Base-by-base conservation (phyloP, 2,888 invertebrate species). In the Mesochorus sp. region DNA sequence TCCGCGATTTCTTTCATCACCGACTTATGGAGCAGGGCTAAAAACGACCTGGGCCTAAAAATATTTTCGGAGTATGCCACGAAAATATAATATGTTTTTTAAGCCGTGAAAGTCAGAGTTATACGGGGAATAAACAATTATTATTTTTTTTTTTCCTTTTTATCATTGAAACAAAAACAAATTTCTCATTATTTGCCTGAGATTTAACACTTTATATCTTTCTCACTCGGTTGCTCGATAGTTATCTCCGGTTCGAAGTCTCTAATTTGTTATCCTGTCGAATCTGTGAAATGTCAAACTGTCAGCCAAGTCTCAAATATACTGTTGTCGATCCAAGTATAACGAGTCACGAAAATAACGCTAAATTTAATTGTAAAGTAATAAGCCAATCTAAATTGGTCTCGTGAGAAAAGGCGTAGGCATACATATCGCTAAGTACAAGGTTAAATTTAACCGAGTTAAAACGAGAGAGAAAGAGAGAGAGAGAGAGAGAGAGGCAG, bases 1-100 rank as follows among this genome's bases (percentile, higher is more conserved):
- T 80, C 79, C 55, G 76, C 80, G 80, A 85, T 84, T 85, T 85
- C 80, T 86, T 86, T 85, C 81, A 83, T 51, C 78, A 75, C 73
- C 76, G 51, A 24, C 10, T n/a, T 6, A 19, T 51, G 51, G 61
- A 57, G 39, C 71, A 67, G 82, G 77, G 82, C 86, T 86, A 86
- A 87, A 87, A 87, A 84, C 81, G 83, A 82, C 81, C 80, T 55
- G 70, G 70, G 67, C 81, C 87, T 87, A 87, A 87, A 87, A 88
- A 88, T 88, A 87, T 85, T 79, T 49, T 82, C 84, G 80, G 37
- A 84, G 85, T 84, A 79, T 85, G 80, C 81, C 79, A 70, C 64
- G 76, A 80, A 80, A 83, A 84, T 37, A 47, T 28, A 37, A 61
- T 59, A 12, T 26, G 53, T 53, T 24, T n/a, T n/a, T n/a, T 6